Percentiles rank a stretch among this genome's conserved stretches.
These are phyloP conservation scores for Etheostoma cragini DNA, from an alignment of 2,113 vertebrate species.

Conservation along the genomic window DNA sequence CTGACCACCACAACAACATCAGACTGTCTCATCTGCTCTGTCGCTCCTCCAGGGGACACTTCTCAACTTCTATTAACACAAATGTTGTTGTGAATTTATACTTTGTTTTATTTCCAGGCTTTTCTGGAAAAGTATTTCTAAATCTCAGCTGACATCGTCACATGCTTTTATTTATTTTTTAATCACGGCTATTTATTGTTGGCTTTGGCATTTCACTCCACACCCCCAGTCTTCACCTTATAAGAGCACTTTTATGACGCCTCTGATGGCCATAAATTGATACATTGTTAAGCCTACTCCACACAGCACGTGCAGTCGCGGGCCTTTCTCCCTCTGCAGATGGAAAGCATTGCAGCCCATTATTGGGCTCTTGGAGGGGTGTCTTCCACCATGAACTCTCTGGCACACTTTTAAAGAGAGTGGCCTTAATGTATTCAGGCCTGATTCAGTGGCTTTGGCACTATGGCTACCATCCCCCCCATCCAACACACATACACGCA, in stretches of 20 bases:
- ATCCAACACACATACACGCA: slow-evolving; percentile 35
- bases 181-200: slow-evolving; percentile 9
- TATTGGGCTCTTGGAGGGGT: slow-evolving; percentile 85
- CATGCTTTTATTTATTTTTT: neutral
- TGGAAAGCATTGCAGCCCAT: slow-evolving; percentile 86
- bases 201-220: slow-evolving; percentile 36
- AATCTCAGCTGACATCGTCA: slow-evolving; percentile 13
- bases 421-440: slow-evolving; percentile 85
- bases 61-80: slow-evolving; percentile 4
- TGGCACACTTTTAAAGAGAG: slow-evolving; percentile 88
- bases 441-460: slow-evolving; percentile 82
- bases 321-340: slow-evolving; percentile 78
- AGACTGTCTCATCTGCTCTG: slow-evolving; percentile 54
- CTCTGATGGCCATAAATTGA: slow-evolving; percentile 69
- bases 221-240: slow-evolving; percentile 14
- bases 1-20: slow-evolving; percentile 56
- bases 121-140: neutral
- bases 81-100: slow-evolving; percentile 20
- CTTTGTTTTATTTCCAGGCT: slow-evolving; percentile 30
- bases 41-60: slow-evolving; percentile 44
- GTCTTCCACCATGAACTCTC: slow-evolving; percentile 84
- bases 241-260: slow-evolving; percentile 58
- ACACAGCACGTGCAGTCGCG: slow-evolving; percentile 81
- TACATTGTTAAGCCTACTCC: slow-evolving; percentile 69
- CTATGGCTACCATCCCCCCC: slow-evolving; percentile 70